Evolutionary conservation across 2,888 invertebrate species (phyloP).

Genomic region (Clunio marinus): DNA sequence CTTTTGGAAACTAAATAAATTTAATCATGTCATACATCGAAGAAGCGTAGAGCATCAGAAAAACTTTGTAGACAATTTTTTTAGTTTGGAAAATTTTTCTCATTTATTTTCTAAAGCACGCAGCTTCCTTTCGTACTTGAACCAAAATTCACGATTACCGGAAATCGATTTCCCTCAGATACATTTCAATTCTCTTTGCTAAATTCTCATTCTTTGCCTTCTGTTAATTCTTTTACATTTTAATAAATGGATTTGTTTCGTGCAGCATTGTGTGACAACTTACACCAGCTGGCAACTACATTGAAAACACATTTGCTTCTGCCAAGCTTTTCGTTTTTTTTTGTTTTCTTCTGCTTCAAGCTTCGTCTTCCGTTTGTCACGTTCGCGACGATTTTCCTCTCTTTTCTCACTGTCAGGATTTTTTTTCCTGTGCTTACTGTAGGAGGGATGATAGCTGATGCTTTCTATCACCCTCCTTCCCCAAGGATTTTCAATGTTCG

Average conservation of each 20-base stretch:
- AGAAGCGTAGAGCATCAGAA: background rate
- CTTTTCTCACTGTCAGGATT: conserved; percentile 29
- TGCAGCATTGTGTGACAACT: conserved; percentile 31
- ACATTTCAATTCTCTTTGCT: conserved; percentile 5
- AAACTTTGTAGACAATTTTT: background rate
- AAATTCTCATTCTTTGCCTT: background rate
- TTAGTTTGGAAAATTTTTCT: background rate
- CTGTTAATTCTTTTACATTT: conserved; percentile 34
- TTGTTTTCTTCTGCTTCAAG: background rate
- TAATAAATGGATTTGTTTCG: conserved; percentile 37
- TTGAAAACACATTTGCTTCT: conserved; percentile 37
- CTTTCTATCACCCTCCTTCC: background rate
- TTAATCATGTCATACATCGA: background rate
- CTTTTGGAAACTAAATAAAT: background rate
- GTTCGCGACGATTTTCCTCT: conserved; percentile 29
- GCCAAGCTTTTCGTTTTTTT: conserved; percentile 2
- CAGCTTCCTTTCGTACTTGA: background rate
- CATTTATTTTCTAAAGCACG: background rate
- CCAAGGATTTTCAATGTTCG: background rate
- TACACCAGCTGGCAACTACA: conserved; percentile 34
- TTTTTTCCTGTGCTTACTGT: background rate
- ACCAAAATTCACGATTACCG: no score
- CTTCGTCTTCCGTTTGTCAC: conserved; percentile 15
- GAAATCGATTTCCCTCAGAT: conserved; percentile 7
- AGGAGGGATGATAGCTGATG: conserved; percentile 28